Percentiles rank a stretch among this genome's conserved stretches.
Conservation (phyloP, 2,888 invertebrate genomes). For the Lochmaea capreae region DNA sequence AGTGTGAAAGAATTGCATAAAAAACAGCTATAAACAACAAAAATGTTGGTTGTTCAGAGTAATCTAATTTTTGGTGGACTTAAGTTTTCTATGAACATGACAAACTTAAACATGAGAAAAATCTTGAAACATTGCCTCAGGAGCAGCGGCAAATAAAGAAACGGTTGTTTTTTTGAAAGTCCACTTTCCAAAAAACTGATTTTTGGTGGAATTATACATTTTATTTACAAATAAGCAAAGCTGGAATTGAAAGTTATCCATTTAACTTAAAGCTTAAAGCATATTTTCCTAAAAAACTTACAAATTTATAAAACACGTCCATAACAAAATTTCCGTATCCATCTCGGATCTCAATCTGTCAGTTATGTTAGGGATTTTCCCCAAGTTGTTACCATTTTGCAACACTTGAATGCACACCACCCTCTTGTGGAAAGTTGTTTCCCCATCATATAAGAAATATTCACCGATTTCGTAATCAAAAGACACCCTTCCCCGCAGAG, state of each 20-base stretch:
- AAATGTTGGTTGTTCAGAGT: too few species aligned
- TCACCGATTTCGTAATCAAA: constrained; percentile 39
- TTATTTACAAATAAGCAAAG: background rate
- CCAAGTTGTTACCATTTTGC: constrained; percentile 36
- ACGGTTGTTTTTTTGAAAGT: too few species aligned
- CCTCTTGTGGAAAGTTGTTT: constrained; percentile 37
- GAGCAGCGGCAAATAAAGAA: too few species aligned
- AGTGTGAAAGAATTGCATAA: too few species aligned
- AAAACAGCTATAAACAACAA: too few species aligned
- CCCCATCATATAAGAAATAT: constrained; percentile 38
- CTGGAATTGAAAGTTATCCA: too few species aligned
- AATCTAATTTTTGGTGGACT: too few species aligned
- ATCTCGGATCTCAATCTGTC: constrained; percentile 22
- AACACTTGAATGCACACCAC: constrained; percentile 38
- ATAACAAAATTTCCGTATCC: constrained; percentile 32
- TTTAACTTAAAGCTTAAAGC: too few species aligned
- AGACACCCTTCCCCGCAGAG: constrained; percentile 26
- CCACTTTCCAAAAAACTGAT: too few species aligned
- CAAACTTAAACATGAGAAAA: too few species aligned
- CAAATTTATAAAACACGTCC: constrained; percentile 4
- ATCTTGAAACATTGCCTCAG: too few species aligned
- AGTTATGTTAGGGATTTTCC: constrained; percentile 26
- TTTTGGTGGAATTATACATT: background rate
- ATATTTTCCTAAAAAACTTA: background rate
- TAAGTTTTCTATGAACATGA: too few species aligned